Percentiles rank a stretch among this genome's conserved stretches.
Conservation (phyloP, 2,797 vertebrate species). For the Acipenser transmontanus region DNA sequence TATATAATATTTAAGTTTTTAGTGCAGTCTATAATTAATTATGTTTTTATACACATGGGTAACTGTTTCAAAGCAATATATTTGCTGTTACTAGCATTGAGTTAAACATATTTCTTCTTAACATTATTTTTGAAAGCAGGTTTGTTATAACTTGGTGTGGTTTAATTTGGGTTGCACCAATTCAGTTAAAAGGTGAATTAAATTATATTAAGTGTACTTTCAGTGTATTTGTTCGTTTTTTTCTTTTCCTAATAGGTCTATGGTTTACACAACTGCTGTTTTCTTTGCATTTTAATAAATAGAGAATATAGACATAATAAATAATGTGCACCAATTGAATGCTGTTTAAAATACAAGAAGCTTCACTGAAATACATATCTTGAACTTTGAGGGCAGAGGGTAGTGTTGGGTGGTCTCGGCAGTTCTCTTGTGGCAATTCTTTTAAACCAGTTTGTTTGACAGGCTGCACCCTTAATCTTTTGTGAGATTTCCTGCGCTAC, state of each 20-base stretch:
- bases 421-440: conserved; percentile 31
- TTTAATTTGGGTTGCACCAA: too few relatives aligned
- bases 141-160: too few relatives aligned
- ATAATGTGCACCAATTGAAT: conserved; percentile 1
- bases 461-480: conserved; percentile 44
- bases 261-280: neutral
- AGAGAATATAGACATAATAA: conserved; percentile 18
- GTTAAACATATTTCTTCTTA: too few relatives aligned
- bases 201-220: too few relatives aligned
- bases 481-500: conserved; percentile 44
- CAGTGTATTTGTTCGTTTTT: too few relatives aligned
- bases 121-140: too few relatives aligned
- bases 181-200: too few relatives aligned
- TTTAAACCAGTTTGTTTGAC: conserved; percentile 48
- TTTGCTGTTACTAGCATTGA: too few relatives aligned
- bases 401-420: conserved; percentile 38
- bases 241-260: too few relatives aligned
- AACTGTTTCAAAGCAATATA: too few relatives aligned
- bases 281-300: conserved; percentile 6
- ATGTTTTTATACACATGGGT: neutral
- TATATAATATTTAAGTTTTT: neutral
- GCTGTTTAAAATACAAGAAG: conserved; percentile 12
- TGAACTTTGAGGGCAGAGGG: conserved; percentile 21
- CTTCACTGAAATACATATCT: conserved; percentile 10
- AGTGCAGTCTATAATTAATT: neutral